Percentiles rank a stretch among this genome's conserved stretches.
These are phyloP conservation scores for Synergus japonicus DNA, from an alignment of 2,888 invertebrate genomes.

Conservation along the genomic window DNA sequence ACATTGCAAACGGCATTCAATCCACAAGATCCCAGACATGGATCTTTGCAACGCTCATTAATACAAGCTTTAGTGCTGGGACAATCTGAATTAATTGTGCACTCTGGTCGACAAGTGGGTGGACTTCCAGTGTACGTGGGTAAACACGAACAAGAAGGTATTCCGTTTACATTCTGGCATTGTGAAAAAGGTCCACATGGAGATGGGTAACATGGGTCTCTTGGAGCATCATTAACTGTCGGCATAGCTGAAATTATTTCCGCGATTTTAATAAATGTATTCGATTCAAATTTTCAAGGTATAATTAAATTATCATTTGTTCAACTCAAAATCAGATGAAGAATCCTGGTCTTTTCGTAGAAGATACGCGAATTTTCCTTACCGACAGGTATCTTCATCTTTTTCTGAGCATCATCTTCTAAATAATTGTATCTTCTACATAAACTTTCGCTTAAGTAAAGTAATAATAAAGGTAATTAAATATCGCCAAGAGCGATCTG, in stretches of 20 bases:
- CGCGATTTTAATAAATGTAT: not conserved
- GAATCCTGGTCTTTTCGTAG: not conserved
- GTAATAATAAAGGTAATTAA: too few relatives aligned
- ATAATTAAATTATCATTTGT: not conserved
- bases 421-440: not conserved
- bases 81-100: constrained; percentile 78
- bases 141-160: constrained; percentile 77
- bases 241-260: constrained; percentile 20
- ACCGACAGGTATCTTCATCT: not conserved
- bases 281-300: not conserved
- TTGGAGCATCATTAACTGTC: constrained; percentile 50
- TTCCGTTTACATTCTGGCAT: constrained; percentile 72
- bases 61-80: constrained; percentile 77
- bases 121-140: constrained; percentile 76
- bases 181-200: constrained; percentile 80
- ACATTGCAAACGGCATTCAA: constrained; percentile 78
- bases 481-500: not conserved
- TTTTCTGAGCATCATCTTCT: not conserved
- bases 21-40: constrained; percentile 78
- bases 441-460: not conserved
- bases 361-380: not conserved
- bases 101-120: constrained; percentile 78
- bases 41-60: constrained; percentile 76
- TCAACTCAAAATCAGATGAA: not conserved
- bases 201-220: constrained; percentile 83